These are phyloP conservation scores for Zaprionus lachaisei DNA, from an alignment of 1,140 invertebrate species.

Conservation along the genomic window DNA sequence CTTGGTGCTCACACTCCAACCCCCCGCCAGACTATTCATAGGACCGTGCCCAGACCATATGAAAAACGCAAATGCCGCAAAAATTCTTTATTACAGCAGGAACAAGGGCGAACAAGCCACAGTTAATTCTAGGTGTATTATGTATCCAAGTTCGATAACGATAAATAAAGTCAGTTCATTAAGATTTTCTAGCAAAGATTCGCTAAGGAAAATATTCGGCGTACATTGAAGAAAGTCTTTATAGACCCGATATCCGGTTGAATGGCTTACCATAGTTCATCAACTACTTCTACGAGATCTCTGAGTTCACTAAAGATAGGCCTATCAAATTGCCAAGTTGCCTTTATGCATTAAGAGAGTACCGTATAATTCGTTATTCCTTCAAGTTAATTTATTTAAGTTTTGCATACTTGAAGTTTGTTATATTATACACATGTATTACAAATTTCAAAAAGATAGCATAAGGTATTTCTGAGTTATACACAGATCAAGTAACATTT, in stretches of 20 bases:
- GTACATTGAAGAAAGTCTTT: neutral
- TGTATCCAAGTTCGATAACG: neutral
- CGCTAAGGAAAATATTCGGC: neutral
- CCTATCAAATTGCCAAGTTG: no score
- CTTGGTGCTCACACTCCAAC: neutral
- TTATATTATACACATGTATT: no score
- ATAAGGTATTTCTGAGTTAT: no score
- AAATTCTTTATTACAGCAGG: constrained; percentile 7
- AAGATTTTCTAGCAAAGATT: neutral
- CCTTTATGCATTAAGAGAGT: no score
- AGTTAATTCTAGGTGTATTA: neutral
- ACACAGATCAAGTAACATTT: no score
- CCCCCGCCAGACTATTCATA: neutral
- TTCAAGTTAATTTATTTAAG: no score
- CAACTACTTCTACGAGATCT: neutral
- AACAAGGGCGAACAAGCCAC: neutral
- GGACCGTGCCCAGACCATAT: neutral
- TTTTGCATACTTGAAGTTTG: no score
- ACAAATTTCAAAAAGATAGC: no score
- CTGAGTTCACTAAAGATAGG: neutral
- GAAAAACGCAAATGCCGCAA: constrained; percentile 10
- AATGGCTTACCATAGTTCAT: neutral
- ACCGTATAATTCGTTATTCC: no score
- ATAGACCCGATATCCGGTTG: neutral
- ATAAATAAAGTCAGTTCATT: neutral